Percentiles rank a stretch among this genome's conserved stretches.
These are phyloP conservation scores for Spea bombifrons DNA, from an alignment of 2,113 vertebrate genomes.

Conservation along the genomic window DNA sequence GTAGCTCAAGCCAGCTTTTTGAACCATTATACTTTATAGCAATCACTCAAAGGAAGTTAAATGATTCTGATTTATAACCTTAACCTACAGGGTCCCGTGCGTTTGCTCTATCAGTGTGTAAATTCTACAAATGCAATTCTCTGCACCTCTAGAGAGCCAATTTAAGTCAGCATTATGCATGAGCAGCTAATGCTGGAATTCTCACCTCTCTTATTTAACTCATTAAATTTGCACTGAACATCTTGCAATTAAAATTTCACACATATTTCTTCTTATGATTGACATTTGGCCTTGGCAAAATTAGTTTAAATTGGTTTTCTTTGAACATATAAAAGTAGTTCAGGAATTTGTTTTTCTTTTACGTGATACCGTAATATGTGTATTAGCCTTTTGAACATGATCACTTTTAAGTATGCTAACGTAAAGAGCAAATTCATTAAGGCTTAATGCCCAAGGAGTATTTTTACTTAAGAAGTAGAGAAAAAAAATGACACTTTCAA, in stretches of 20 bases:
- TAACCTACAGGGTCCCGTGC: slow-evolving; percentile 70
- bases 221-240: slow-evolving; percentile 74
- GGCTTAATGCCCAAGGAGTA: slow-evolving; percentile 2
- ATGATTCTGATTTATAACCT: slow-evolving; percentile 77
- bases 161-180: slow-evolving; percentile 76
- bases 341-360: slow-evolving; percentile 58
- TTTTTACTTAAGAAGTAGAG: neutral
- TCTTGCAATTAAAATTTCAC: slow-evolving; percentile 80
- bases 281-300: slow-evolving; percentile 73
- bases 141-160: slow-evolving; percentile 69
- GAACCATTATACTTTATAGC: slow-evolving; percentile 59
- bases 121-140: slow-evolving; percentile 69
- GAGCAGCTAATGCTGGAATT: slow-evolving; percentile 67
- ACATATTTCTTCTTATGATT: slow-evolving; percentile 72
- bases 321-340: slow-evolving; percentile 60
- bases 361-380: slow-evolving; percentile 54
- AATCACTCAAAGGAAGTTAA: slow-evolving; percentile 77
- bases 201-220: slow-evolving; percentile 75
- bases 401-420: slow-evolving; percentile 23
- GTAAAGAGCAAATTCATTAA: slow-evolving; percentile 16
- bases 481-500: neutral
- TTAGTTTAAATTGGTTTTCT: slow-evolving; percentile 66
- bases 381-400: slow-evolving; percentile 25
- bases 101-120: slow-evolving; percentile 71
- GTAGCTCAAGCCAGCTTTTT: slow-evolving; percentile 58